Evolutionary conservation across 2,797 vertebrate genomes (phyloP), one percentile per base, ranked within the genome.

Genomic region (Halcyon chelicuti): DNA sequence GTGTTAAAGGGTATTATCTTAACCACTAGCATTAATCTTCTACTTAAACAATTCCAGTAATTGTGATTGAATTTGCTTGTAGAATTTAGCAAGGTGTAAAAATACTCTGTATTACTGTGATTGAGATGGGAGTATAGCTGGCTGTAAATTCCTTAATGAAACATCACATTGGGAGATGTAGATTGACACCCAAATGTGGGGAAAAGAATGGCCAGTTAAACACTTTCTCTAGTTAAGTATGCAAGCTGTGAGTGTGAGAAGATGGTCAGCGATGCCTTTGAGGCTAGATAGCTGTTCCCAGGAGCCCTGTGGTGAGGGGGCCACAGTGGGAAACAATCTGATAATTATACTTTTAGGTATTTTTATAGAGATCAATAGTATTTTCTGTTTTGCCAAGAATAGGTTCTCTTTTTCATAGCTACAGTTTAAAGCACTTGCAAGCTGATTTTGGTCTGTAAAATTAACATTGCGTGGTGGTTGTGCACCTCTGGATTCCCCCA

Each of bases 61-160:
- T 92, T 95, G 86, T 5, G 0, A 25, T 3, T 0, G 70, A 86
- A 77, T 84, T 95, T 62, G 80, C 54, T 33, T 22, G 14, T 33
- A 35, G 79, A 78, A 75, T 92, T 86, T 78, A 88, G 84, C 86
- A 93, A 88, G 57, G 78, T 91, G 75, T 86, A 35, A 91, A 80
- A 71, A 66, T 35, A 42, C 74, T 63, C 67, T 80, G 1, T 54
- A 10, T 83, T 85, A 35, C 54, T 65, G 57, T 52, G 89, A 49
- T 68, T 83, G 90, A 94, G 81, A 80, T 79, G 75, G n/a, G 47
- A 93, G n/a, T 65, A 46, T 78, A 42, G 80, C 33, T 96, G 74
- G 62, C 86, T 93, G 74, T 91, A 81, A 88, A 84, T 68, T 68
- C 75, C 70, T 84, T 91, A 86, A 92, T 90, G 83, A 88, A 88